Percentiles rank a stretch among this genome's conserved stretches.
Evolutionary conservation across 2,113 vertebrate species (phyloP).

Genomic region (Austrofundulus limnaeus): DNA sequence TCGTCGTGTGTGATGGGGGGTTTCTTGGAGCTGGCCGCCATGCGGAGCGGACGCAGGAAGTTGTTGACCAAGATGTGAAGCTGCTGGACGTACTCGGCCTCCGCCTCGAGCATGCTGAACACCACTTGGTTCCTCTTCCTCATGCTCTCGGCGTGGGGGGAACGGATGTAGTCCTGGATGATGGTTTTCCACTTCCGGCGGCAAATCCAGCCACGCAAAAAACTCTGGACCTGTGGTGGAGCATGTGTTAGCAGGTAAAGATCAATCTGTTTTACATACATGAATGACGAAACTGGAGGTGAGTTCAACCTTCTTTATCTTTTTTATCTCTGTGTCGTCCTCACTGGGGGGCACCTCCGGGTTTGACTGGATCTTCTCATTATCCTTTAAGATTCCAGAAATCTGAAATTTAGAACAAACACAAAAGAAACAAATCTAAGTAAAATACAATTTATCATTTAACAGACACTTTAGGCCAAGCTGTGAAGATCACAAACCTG

Average conservation of each 20-base stretch:
- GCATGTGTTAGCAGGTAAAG: neutral
- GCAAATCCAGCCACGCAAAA: slow-evolving; percentile 95
- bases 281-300: too few relatives aligned
- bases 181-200: slow-evolving; percentile 98
- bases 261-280: neutral
- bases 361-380: slow-evolving; percentile 90
- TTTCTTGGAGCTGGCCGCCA: slow-evolving; percentile 98
- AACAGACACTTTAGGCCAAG: neutral
- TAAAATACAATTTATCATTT: neutral
- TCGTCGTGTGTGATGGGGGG: slow-evolving; percentile 95
- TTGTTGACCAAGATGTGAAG: slow-evolving; percentile 98
- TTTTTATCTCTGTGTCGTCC: slow-evolving; percentile 94
- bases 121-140: slow-evolving; percentile 98
- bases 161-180: slow-evolving; percentile 98
- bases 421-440: neutral
- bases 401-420: slow-evolving; percentile 78
- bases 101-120: slow-evolving; percentile 98
- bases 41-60: slow-evolving; percentile 94
- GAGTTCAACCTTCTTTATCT: slow-evolving; percentile 91
- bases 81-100: slow-evolving; percentile 97
- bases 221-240: slow-evolving; percentile 92
- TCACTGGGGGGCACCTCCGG: slow-evolving; percentile 82
- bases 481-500: neutral
- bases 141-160: slow-evolving; percentile 97
- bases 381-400: slow-evolving; percentile 89